A percentile compares a stretch with the other conserved stretches of the same genome.
Conservation (phyloP, 1,140 invertebrate genomes). For the Venturia canescens region DNA sequence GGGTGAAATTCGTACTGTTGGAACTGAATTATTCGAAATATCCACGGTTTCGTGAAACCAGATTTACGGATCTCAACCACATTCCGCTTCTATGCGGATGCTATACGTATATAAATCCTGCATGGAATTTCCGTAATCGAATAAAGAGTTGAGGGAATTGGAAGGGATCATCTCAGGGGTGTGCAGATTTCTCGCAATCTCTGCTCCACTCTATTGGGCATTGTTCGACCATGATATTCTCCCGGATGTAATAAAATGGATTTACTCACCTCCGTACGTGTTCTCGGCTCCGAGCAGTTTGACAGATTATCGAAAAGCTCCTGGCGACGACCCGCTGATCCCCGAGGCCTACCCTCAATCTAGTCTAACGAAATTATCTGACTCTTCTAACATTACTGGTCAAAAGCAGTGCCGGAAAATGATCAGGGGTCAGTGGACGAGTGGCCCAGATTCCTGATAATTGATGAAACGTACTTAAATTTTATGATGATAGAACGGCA, state of each 20-base stretch:
- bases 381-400: too few relatives aligned
- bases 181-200: conserved; percentile 26
- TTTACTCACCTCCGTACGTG: neutral
- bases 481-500: too few relatives aligned
- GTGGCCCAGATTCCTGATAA: too few relatives aligned
- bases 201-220: conserved; percentile 19
- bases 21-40: conserved; percentile 29
- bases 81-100: neutral
- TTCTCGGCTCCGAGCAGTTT: neutral
- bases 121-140: neutral
- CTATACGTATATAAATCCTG: neutral
- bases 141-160: conserved; percentile 32
- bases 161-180: conserved; percentile 23
- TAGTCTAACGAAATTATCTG: too few relatives aligned
- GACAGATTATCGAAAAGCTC: neutral
- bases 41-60: conserved; percentile 17
- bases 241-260: conserved; percentile 1
- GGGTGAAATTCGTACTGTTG: conserved; percentile 22
- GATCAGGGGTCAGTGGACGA: too few relatives aligned
- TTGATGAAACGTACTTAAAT: too few relatives aligned
- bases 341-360: neutral
- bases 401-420: too few relatives aligned
- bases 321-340: neutral
- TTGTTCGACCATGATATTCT: conserved; percentile 27
- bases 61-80: conserved; percentile 19